These are phyloP conservation scores for Pogona vitticeps DNA, from an alignment of 2,113 vertebrate genomes.

Conservation along the genomic window DNA sequence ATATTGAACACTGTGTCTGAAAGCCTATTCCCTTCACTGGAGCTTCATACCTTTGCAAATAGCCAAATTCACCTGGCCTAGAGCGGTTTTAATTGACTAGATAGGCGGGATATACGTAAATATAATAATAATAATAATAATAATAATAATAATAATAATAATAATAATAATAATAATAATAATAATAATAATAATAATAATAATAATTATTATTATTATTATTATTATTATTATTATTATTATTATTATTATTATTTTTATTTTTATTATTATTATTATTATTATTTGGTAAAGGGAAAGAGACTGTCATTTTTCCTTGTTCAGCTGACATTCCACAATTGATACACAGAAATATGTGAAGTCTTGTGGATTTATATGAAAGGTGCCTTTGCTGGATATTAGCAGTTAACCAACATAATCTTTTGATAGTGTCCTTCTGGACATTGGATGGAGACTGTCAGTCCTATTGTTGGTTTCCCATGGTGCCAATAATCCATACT, in stretches of 20 bases:
- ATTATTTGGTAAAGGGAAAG: too few species aligned
- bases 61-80: neutral
- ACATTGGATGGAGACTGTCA: neutral
- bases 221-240: too few species aligned
- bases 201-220: too few species aligned
- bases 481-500: neutral
- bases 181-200: too few species aligned
- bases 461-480: neutral
- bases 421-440: neutral
- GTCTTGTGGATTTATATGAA: neutral
- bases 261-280: too few species aligned
- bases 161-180: too few species aligned
- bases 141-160: too few species aligned
- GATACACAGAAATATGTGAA: neutral
- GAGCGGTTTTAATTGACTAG: too few species aligned
- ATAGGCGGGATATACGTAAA: too few species aligned
- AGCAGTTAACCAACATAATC: neutral
- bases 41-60: neutral
- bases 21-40: neutral
- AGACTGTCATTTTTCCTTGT: neutral
- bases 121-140: too few species aligned
- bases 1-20: neutral
- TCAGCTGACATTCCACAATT: neutral
- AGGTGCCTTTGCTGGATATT: neutral
- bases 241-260: too few species aligned